phyloP scores from a whole-genome alignment of 1,140 invertebrate species.

The Drosophila asahinai region DNA sequence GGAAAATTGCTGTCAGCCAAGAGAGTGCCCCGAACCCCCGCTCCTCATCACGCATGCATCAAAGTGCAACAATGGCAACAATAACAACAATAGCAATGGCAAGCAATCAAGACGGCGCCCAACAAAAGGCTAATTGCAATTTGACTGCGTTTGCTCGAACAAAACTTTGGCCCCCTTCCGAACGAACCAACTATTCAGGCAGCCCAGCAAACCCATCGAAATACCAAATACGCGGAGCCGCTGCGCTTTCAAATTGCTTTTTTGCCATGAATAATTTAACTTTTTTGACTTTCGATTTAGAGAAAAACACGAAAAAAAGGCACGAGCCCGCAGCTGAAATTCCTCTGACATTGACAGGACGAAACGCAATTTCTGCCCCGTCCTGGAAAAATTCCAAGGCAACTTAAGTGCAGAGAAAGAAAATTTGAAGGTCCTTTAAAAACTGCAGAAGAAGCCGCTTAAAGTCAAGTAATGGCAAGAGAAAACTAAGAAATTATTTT shows the following conservation, averaged over 20 bases:
- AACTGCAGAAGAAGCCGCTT: too few species aligned
- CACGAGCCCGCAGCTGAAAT: slow-evolving; percentile 51
- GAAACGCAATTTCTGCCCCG: slow-evolving; percentile 71
- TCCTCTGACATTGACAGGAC: slow-evolving; percentile 78
- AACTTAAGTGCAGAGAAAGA: slow-evolving; percentile 26
- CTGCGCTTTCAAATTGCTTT: slow-evolving; percentile 76
- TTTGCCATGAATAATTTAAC: slow-evolving; percentile 82
- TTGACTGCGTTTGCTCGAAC: slow-evolving; percentile 74
- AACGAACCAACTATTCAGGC: not conserved
- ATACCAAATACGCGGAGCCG: slow-evolving; percentile 16
- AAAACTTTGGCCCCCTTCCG: slow-evolving; percentile 47
- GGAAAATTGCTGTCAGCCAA: slow-evolving; percentile 78
- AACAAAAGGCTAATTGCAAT: slow-evolving; percentile 83
- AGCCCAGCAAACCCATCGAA: slow-evolving; percentile 10
- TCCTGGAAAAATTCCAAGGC: slow-evolving; percentile 39
- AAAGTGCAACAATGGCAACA: slow-evolving; percentile 58
- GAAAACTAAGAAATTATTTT: too few species aligned
- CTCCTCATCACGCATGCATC: slow-evolving; percentile 73
- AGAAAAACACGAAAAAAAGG: slow-evolving; percentile 59
- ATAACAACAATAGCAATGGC: slow-evolving; percentile 27
- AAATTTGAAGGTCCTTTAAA: slow-evolving; percentile 6
- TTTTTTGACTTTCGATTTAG: slow-evolving; percentile 82
- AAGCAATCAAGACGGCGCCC: slow-evolving; percentile 64
- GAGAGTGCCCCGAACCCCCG: slow-evolving; percentile 26
- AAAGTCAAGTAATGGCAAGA: too few species aligned